Percentiles rank a stretch among this genome's conserved stretches.
Conservation (phyloP, 2,797 vertebrate genomes). For the Distichodus sexfasciatus region DNA sequence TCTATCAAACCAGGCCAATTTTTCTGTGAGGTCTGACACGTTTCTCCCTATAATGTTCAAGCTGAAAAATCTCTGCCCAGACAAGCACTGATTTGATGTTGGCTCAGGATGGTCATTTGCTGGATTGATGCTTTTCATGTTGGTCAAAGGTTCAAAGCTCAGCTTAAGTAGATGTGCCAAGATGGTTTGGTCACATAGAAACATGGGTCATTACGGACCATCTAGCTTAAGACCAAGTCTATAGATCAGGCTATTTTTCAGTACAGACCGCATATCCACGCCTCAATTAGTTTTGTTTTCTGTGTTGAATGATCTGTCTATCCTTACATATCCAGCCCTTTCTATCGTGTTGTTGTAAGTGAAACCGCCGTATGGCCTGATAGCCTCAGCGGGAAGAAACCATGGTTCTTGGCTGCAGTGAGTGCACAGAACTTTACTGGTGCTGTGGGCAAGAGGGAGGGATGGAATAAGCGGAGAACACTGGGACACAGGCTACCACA, state of each 20-base stretch:
- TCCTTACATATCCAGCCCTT: slow-evolving; percentile 10
- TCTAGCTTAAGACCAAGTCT: too few relatives aligned
- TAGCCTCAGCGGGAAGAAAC: slow-evolving; percentile 55
- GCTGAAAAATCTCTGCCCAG: too few relatives aligned
- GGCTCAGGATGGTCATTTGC: too few relatives aligned
- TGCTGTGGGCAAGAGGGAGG: slow-evolving; percentile 47
- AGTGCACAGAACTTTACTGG: slow-evolving; percentile 56
- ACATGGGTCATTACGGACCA: too few relatives aligned
- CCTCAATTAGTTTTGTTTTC: slow-evolving; percentile 33
- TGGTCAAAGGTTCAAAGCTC: too few relatives aligned
- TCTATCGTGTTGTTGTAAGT: slow-evolving; percentile 32
- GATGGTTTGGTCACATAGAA: too few relatives aligned
- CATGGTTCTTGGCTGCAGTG: slow-evolving; percentile 57
- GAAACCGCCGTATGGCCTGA: slow-evolving; percentile 60
- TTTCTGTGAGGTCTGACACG: slow-evolving; percentile 8
- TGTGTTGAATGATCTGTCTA: slow-evolving; percentile 46
- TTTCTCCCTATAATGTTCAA: too few relatives aligned
- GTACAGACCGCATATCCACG: too few relatives aligned
- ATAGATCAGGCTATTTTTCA: too few relatives aligned
- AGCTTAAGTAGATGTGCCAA: too few relatives aligned
- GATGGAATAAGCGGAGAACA: slow-evolving; percentile 57
- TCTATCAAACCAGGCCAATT: slow-evolving; percentile 34
- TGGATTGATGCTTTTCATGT: too few relatives aligned
- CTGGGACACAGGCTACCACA: slow-evolving; percentile 61
- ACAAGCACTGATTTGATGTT: too few relatives aligned